Evolutionary conservation across 2,888 invertebrate genomes (phyloP).

Genomic region (Omphaloscelis lunosa): DNA sequence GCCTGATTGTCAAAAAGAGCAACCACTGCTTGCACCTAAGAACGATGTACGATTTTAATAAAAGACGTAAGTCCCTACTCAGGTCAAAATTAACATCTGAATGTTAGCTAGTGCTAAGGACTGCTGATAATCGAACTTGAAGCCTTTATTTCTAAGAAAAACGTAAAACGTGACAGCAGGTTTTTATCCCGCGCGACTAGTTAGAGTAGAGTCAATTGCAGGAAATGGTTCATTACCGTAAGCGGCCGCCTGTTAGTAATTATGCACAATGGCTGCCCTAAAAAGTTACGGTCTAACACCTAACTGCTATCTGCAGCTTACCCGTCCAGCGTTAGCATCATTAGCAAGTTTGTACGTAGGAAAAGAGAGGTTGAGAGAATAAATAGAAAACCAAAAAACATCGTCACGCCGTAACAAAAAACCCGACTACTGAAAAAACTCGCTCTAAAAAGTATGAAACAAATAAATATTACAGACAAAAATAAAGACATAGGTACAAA

Average conservation of each 20-base stretch:
- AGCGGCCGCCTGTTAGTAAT: constrained; percentile 46
- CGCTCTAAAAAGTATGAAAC: too few relatives aligned
- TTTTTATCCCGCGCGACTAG: constrained; percentile 21
- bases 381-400: constrained; percentile 12
- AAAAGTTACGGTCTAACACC: constrained; percentile 46
- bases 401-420: constrained; percentile 5
- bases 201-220: constrained; percentile 48
- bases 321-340: constrained; percentile 32
- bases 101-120: neutral
- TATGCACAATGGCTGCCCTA: constrained; percentile 53
- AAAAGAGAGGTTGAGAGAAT: constrained; percentile 19
- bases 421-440: too few relatives aligned
- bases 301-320: constrained; percentile 50
- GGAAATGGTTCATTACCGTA: constrained; percentile 56
- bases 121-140: constrained; percentile 4
- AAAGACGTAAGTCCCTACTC: neutral
- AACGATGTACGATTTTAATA: neutral
- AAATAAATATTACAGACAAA: too few relatives aligned
- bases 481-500: too few relatives aligned
- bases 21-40: neutral
- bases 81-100: neutral
- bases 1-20: constrained; percentile 1
- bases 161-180: constrained; percentile 13
- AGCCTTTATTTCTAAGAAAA: constrained; percentile 9
- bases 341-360: constrained; percentile 31